These are phyloP conservation scores for Octodon degus DNA, from an alignment of 2,113 vertebrate species.

Conservation along the genomic window DNA sequence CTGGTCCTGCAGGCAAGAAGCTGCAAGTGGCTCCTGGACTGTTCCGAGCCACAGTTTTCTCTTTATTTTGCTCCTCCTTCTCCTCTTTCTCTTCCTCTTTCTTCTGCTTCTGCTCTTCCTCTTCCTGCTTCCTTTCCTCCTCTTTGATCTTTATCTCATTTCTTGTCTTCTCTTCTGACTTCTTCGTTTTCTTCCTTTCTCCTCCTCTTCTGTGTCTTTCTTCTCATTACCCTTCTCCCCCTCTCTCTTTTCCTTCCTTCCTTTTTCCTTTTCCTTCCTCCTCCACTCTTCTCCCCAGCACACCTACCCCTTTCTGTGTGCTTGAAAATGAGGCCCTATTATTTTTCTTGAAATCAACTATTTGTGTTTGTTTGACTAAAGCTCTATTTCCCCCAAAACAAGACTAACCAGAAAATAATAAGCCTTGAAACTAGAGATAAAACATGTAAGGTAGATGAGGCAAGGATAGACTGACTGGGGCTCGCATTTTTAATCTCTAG, in stretches of 20 bases:
- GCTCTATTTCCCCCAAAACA: background rate
- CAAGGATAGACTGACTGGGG: background rate
- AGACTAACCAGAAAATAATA: background rate
- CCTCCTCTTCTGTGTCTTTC: background rate
- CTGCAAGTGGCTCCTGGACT: background rate
- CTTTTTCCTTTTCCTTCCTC: background rate
- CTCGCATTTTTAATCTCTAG: background rate
- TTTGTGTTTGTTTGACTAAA: constrained; percentile 4
- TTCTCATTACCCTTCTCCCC: background rate
- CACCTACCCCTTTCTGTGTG: background rate
- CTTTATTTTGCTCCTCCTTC: background rate
- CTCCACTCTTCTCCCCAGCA: rapidly evolving
- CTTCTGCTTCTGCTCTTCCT: background rate
- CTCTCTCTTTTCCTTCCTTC: background rate
- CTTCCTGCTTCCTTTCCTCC: background rate
- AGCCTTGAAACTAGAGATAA: background rate
- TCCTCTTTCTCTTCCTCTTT: rapidly evolving
- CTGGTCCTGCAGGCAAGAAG: background rate
- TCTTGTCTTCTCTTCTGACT: background rate
- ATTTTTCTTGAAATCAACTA: constrained; percentile 1
- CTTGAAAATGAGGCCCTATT: background rate
- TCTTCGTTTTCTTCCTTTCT: background rate
- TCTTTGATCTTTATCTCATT: too few species aligned
- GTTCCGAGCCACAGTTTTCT: background rate
- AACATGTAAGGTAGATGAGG: background rate